These are phyloP conservation scores for Brachyopa scutellaris DNA, from an alignment of 2,888 invertebrate species.

Conservation along the genomic window DNA sequence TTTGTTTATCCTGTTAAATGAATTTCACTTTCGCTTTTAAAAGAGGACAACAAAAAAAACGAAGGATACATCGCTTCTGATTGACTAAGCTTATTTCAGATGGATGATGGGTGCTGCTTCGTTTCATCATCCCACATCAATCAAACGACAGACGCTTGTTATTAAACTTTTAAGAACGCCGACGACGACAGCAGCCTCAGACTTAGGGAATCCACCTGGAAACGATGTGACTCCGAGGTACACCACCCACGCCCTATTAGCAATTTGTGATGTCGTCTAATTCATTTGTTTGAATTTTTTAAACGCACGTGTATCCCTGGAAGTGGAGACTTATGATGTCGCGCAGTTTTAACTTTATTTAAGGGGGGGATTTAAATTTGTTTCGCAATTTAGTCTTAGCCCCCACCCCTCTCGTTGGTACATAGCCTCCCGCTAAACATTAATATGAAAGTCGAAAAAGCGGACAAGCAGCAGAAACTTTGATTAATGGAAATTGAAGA, in stretches of 20 bases:
- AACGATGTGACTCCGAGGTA: slow-evolving; percentile 7
- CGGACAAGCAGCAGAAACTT: not conserved
- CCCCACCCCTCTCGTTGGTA: not conserved
- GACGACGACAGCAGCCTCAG: not conserved
- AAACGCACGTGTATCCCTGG: not conserved
- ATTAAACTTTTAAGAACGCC: slow-evolving; percentile 30
- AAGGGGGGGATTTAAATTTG: not conserved
- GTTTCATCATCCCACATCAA: slow-evolving; percentile 19
- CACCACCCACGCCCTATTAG: not conserved
- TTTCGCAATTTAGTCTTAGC: too few relatives aligned
- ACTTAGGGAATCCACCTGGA: not conserved
- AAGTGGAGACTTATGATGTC: not conserved
- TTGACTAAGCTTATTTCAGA: slow-evolving; percentile 10
- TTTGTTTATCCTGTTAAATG: slow-evolving; percentile 19
- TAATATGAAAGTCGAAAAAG: not conserved
- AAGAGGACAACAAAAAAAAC: too few relatives aligned
- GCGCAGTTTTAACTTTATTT: slow-evolving; percentile 10
- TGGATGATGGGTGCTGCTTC: not conserved
- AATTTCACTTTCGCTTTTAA: not conserved
- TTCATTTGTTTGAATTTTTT: slow-evolving; percentile 5
- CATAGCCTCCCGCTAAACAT: not conserved
- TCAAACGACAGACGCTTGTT: slow-evolving; percentile 11
- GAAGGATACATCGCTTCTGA: not conserved
- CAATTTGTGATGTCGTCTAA: not conserved
- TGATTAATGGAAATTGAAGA: slow-evolving; percentile 41